Evolutionary conservation across 1,140 invertebrate species (phyloP).

Genomic region (Meloidogyne hapla): DNA sequence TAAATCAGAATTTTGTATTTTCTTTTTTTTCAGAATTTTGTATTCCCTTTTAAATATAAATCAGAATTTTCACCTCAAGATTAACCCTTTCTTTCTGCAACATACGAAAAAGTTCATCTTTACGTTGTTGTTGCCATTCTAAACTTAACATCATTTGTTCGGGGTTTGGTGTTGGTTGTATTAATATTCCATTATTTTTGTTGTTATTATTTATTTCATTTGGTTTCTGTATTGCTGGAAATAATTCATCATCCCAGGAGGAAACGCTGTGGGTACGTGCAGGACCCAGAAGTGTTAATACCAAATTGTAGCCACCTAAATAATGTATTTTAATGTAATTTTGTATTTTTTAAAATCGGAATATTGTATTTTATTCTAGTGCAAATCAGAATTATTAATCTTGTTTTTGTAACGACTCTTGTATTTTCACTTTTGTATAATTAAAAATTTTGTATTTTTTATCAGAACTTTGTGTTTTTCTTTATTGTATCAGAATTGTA

Average conservation of each 20-base stretch:
- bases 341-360: not conserved
- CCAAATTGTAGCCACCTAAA: conserved; percentile 63
- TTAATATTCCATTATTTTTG: not conserved
- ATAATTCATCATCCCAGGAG: conserved; percentile 22
- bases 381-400: too few species aligned
- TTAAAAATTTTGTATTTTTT: not conserved
- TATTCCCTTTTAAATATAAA: too few species aligned
- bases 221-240: conserved; percentile 10
- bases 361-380: not conserved
- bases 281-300: conserved; percentile 66
- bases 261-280: conserved; percentile 41
- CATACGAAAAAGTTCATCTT: conserved; percentile 7
- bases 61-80: conserved; percentile 19
- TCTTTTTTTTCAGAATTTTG: too few species aligned
- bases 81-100: conserved; percentile 21
- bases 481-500: not conserved
- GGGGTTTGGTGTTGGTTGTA: not conserved
- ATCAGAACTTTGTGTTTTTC: not conserved
- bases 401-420: too few species aligned
- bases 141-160: not conserved
- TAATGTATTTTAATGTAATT: too few species aligned
- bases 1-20: too few species aligned
- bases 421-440: too few species aligned
- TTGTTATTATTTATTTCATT: not conserved
- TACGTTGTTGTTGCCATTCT: conserved; percentile 18